Conservation (phyloP, 2,888 invertebrate species). For the Polydrusus cervinus region DNA sequence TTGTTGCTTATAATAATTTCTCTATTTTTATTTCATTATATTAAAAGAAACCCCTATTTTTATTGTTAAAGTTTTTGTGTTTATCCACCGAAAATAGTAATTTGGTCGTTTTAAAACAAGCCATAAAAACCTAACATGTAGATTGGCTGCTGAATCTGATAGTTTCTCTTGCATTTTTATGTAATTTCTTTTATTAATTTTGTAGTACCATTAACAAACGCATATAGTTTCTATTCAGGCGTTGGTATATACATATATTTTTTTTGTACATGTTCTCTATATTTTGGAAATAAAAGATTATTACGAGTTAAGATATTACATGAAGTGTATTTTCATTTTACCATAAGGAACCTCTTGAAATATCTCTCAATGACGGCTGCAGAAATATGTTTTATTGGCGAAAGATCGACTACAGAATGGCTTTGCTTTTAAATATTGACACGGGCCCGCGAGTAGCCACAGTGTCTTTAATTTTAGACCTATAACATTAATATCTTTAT, state of each 20-base stretch:
- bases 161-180: constrained; percentile 29
- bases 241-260: constrained; percentile 42
- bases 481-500: too few relatives aligned
- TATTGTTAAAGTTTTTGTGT: too few relatives aligned
- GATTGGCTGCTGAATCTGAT: constrained; percentile 25
- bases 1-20: too few relatives aligned
- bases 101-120: constrained; percentile 16
- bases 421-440: too few relatives aligned
- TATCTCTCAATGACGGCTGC: too few relatives aligned
- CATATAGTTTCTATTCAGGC: constrained; percentile 33
- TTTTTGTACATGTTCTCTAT: constrained; percentile 49
- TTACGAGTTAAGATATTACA: constrained; percentile 33
- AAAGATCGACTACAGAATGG: too few relatives aligned
- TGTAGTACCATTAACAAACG: constrained; percentile 25
- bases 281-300: constrained; percentile 47
- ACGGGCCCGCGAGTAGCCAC: too few relatives aligned
- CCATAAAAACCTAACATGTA: constrained; percentile 16
- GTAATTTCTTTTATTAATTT: constrained; percentile 37
- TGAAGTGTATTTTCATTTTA: constrained; percentile 1
- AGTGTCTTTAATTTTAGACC: too few relatives aligned
- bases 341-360: too few relatives aligned
- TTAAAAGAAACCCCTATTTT: too few relatives aligned
- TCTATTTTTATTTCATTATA: too few relatives aligned
- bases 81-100: neutral
- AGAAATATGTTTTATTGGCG: too few relatives aligned